Percentiles rank a stretch among this genome's conserved stretches.
Evolutionary conservation across 2,888 invertebrate species (phyloP).

Genomic region (Hirudinaria manillensis): DNA sequence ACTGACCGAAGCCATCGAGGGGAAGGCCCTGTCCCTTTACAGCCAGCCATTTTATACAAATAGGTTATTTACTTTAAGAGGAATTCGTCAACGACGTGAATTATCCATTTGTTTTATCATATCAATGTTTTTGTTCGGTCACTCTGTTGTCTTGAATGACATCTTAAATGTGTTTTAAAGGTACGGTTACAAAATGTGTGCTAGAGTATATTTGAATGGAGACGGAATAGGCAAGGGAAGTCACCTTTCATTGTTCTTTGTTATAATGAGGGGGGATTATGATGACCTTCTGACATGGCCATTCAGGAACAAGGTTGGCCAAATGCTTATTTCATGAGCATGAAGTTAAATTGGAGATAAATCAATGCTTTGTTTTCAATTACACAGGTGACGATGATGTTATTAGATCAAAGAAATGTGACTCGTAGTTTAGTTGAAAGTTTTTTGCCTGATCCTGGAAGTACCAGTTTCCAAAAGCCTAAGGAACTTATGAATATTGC

Average conservation of each 20-base stretch:
- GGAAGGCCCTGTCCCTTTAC: slow-evolving; percentile 46
- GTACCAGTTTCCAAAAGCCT: slow-evolving; percentile 46
- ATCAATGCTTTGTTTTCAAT: not conserved
- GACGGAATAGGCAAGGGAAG: slow-evolving; percentile 50
- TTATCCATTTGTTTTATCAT: no score
- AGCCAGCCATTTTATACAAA: slow-evolving; percentile 50
- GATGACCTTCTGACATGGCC: slow-evolving; percentile 50
- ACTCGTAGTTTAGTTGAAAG: slow-evolving; percentile 44
- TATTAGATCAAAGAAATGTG: slow-evolving; percentile 46
- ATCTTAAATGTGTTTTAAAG: not conserved
- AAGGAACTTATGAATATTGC: slow-evolving; percentile 49
- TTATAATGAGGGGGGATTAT: slow-evolving; percentile 49
- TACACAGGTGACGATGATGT: slow-evolving; percentile 44
- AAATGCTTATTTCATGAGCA: slow-evolving; percentile 29
- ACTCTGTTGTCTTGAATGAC: no score
- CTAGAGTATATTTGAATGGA: slow-evolving; percentile 50
- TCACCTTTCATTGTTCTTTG: slow-evolving; percentile 50
- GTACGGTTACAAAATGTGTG: slow-evolving; percentile 49
- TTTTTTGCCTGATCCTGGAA: slow-evolving; percentile 49
- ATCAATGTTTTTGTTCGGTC: no score
- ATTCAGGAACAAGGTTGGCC: slow-evolving; percentile 45
- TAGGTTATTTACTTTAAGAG: slow-evolving; percentile 28
- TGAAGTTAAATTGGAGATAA: not conserved
- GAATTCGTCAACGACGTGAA: not conserved
- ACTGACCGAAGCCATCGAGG: slow-evolving; percentile 46